phyloP scores from a whole-genome alignment of 2,888 invertebrate species.

The Sturmia bella region DNA sequence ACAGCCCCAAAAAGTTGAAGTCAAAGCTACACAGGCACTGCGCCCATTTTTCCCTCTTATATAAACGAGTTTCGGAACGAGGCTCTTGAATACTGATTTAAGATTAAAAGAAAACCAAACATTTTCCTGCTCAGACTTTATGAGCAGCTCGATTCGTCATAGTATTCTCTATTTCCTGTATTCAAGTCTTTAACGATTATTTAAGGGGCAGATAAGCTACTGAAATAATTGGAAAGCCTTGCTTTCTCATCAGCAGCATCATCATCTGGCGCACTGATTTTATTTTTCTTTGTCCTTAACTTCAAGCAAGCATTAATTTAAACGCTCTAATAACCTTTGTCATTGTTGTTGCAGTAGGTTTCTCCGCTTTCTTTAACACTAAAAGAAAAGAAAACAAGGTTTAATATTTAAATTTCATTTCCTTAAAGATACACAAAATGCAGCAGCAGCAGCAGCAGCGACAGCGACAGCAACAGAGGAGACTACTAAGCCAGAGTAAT shows the following conservation, averaged over 20 bases:
- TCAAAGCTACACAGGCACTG: too few species aligned
- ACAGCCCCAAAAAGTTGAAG: too few species aligned
- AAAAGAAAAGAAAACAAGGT: conserved; percentile 5
- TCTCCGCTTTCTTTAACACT: conserved; percentile 12
- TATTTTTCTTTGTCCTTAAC: not conserved
- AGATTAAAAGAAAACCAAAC: too few species aligned
- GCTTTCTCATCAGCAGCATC: not conserved
- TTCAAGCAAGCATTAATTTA: conserved; percentile 32
- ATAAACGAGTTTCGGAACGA: too few species aligned
- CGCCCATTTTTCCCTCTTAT: too few species aligned
- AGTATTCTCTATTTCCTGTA: too few species aligned
- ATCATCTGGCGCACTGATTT: not conserved
- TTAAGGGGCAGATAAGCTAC: too few species aligned
- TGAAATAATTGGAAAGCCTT: too few species aligned
- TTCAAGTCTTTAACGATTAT: too few species aligned
- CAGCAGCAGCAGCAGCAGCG: not conserved
- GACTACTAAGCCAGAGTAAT: not conserved
- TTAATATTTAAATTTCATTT: conserved; percentile 58
- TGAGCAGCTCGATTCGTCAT: too few species aligned
- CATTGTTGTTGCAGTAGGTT: conserved; percentile 23
- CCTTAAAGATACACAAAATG: conserved; percentile 50
- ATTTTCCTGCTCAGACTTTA: too few species aligned
- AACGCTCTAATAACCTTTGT: conserved; percentile 68
- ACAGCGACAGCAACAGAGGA: not conserved
- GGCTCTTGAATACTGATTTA: too few species aligned